These are phyloP conservation scores for Acheta domesticus DNA, from an alignment of 2,888 invertebrate species.

Conservation along the genomic window DNA sequence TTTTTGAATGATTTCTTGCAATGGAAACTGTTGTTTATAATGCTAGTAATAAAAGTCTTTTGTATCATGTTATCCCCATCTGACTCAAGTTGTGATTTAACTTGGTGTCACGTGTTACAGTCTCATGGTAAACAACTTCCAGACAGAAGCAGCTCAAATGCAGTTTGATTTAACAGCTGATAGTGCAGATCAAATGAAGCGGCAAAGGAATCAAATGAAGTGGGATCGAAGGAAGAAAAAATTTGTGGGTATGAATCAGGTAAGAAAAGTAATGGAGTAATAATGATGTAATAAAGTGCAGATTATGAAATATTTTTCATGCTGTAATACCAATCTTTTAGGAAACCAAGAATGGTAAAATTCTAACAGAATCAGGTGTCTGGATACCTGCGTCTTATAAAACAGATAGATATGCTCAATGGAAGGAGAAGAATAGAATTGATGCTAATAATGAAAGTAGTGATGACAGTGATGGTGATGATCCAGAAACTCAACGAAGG, in stretches of 20 bases:
- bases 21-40: background rate
- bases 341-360: slow-evolving; percentile 66
- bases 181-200: slow-evolving; percentile 62
- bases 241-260: slow-evolving; percentile 72
- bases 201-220: slow-evolving; percentile 57
- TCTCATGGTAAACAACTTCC: slow-evolving; percentile 74
- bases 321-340: slow-evolving; percentile 39
- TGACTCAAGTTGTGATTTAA: background rate
- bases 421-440: slow-evolving; percentile 74
- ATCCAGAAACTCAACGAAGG: slow-evolving; percentile 38
- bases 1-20: slow-evolving; percentile 2
- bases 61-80: background rate
- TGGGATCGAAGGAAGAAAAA: slow-evolving; percentile 98
- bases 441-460: slow-evolving; percentile 47
- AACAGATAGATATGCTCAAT: slow-evolving; percentile 80
- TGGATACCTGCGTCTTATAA: slow-evolving; percentile 94
- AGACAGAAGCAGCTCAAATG: slow-evolving; percentile 71
- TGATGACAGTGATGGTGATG: slow-evolving; percentile 51
- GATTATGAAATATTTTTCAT: background rate
- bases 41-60: background rate
- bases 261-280: background rate
- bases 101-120: slow-evolving; percentile 48
- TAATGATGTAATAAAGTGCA: background rate
- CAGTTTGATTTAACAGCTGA: slow-evolving; percentile 83
- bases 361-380: slow-evolving; percentile 91